Conservation (phyloP, 1,140 invertebrate species). For the Euborellia annulipes region DNA sequence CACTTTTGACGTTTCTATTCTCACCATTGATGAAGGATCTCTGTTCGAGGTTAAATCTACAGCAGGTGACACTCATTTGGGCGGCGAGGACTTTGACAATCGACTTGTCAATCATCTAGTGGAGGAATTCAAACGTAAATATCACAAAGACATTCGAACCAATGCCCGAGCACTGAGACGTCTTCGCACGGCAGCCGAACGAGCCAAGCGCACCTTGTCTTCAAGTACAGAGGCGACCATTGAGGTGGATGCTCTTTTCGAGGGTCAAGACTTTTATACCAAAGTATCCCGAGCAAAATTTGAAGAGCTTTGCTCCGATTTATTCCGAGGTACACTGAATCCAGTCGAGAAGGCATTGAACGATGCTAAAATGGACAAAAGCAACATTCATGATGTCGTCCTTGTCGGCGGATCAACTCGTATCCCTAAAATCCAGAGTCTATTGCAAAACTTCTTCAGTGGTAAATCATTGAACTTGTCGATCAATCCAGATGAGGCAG, state of each 20-base stretch:
- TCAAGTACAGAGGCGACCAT: conserved; percentile 38
- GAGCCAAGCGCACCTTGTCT: conserved; percentile 38
- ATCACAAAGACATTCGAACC: conserved; percentile 29
- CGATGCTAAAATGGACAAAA: conserved; percentile 58
- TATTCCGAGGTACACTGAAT: conserved; percentile 38
- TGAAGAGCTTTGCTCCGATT: conserved; percentile 42
- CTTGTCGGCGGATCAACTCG: conserved; percentile 65
- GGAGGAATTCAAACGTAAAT: conserved; percentile 38
- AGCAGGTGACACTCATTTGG: conserved; percentile 56
- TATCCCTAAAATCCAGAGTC: conserved; percentile 44
- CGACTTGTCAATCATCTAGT: conserved; percentile 64
- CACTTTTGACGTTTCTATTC: conserved; percentile 72
- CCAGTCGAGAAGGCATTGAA: conserved; percentile 50
- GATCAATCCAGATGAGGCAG: conserved; percentile 34
- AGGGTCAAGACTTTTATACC: conserved; percentile 42
- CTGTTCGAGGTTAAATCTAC: conserved; percentile 66
- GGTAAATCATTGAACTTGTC: conserved; percentile 46
- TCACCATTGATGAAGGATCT: conserved; percentile 72
- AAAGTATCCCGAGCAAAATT: conserved; percentile 42
- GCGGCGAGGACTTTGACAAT: conserved; percentile 71
- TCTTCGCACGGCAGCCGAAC: conserved; percentile 45
- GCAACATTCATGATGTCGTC: conserved; percentile 55
- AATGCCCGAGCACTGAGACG: conserved; percentile 38
- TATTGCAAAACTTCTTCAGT: conserved; percentile 43
- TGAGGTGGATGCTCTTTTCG: conserved; percentile 37